phyloP scores from a whole-genome alignment of 1,140 invertebrate species.

The Drosophila watanabei region DNA sequence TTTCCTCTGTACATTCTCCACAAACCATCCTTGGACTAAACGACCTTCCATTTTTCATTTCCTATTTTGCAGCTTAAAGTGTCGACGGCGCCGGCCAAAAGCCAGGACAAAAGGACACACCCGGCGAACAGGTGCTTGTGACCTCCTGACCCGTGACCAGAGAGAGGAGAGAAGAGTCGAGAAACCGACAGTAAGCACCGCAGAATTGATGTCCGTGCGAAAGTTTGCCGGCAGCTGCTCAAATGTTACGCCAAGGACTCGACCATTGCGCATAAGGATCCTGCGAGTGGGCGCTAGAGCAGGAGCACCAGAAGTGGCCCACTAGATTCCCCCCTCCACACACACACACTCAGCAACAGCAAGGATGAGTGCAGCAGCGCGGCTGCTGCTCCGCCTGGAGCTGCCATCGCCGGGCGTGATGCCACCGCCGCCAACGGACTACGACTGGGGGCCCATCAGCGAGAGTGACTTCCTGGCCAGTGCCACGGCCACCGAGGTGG shows the following conservation, averaged over 20 bases:
- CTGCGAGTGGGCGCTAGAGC: neutral
- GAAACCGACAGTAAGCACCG: constrained; percentile 21
- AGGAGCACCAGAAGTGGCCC: neutral
- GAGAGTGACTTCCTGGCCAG: constrained; percentile 66
- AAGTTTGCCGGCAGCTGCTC: constrained; percentile 47
- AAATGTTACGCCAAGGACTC: constrained; percentile 42
- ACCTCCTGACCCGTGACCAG: constrained; percentile 23
- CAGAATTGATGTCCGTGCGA: constrained; percentile 61
- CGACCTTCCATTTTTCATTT: constrained; percentile 76
- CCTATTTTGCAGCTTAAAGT: constrained; percentile 78
- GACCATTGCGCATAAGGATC: constrained; percentile 4
- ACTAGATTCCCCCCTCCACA: constrained; percentile 5
- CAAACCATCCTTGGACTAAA: constrained; percentile 49
- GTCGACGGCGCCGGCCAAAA: constrained; percentile 51
- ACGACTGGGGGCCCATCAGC: constrained; percentile 60
- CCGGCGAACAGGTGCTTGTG: constrained; percentile 18
- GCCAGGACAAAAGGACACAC: constrained; percentile 41
- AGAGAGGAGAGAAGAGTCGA: neutral
- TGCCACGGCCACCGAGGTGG: constrained; percentile 48
- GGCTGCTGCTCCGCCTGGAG: constrained; percentile 60
- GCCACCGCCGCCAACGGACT: constrained; percentile 56
- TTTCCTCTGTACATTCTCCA: constrained; percentile 16
- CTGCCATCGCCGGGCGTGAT: constrained; percentile 48
- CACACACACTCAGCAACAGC: neutral
- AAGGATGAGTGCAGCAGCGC: constrained; percentile 44